These are phyloP conservation scores for Morelia viridis DNA, from an alignment of 2,797 vertebrate species.

Conservation along the genomic window DNA sequence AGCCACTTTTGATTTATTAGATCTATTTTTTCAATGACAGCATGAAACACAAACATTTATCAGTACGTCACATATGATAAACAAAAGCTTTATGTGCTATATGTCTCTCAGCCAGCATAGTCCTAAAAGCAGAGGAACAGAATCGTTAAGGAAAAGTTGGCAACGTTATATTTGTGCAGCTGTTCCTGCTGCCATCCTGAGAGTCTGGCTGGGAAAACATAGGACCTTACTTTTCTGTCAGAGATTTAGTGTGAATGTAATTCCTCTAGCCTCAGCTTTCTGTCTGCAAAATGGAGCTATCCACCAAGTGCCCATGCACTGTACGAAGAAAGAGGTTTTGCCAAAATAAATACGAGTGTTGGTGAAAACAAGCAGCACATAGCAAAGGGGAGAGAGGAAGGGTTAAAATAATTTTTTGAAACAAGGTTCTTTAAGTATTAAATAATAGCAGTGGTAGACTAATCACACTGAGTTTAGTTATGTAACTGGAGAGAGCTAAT, in stretches of 20 bases:
- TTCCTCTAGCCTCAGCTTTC: neutral
- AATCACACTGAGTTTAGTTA: neutral
- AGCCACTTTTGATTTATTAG: neutral
- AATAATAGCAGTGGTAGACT: neutral
- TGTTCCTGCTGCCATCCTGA: too few species aligned
- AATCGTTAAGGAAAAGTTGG: neutral
- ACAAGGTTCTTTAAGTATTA: too few species aligned
- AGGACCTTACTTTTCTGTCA: neutral
- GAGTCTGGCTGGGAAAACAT: too few species aligned
- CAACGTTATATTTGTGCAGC: neutral
- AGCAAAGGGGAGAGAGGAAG: neutral
- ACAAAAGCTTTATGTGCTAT: neutral
- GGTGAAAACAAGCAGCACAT: neutral
- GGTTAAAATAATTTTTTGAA: neutral
- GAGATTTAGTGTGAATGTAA: neutral
- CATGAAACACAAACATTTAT: too few species aligned
- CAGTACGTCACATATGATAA: too few species aligned
- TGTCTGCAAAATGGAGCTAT: neutral
- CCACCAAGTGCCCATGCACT: too few species aligned
- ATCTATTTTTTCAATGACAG: neutral
- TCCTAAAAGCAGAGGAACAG: neutral
- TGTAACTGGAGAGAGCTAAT: neutral
- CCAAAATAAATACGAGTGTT: neutral
- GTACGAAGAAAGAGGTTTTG: neutral
- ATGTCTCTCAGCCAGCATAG: neutral